phyloP scores from a whole-genome alignment of 2,888 invertebrate species.

The Drosophila pegasa region DNA sequence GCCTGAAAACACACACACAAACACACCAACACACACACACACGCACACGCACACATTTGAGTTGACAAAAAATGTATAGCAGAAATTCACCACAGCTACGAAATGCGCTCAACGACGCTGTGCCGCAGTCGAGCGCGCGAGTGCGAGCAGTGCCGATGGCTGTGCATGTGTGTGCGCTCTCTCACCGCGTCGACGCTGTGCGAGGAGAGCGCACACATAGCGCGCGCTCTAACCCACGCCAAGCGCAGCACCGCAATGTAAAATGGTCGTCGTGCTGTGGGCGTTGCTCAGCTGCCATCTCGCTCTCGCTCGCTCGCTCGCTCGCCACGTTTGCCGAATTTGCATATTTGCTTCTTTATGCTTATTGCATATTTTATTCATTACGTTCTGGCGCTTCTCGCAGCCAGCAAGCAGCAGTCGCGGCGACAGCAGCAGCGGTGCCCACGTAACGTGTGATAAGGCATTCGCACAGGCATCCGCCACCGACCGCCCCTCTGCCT shows the following conservation, averaged over 20 bases:
- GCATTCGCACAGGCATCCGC: slow-evolving; percentile 65
- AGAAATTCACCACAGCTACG: slow-evolving; percentile 67
- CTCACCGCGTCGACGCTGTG: slow-evolving; percentile 58
- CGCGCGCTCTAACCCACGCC: slow-evolving; percentile 43
- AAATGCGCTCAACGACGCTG: slow-evolving; percentile 32
- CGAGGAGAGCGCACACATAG: slow-evolving; percentile 28
- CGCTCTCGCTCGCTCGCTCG: slow-evolving; percentile 11
- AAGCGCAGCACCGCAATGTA: slow-evolving; percentile 53
- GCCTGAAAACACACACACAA: slow-evolving; percentile 4
- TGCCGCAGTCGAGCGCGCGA: slow-evolving; percentile 7
- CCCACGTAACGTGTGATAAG: slow-evolving; percentile 73
- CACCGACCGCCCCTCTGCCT: background rate
- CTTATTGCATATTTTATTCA: slow-evolving; percentile 80
- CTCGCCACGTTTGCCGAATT: slow-evolving; percentile 53
- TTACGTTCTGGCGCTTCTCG: slow-evolving; percentile 70
- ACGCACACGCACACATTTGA: slow-evolving; percentile 3
- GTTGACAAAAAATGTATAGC: slow-evolving; percentile 49
- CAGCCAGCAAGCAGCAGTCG: slow-evolving; percentile 33
- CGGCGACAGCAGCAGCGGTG: slow-evolving; percentile 10
- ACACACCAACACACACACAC: background rate
- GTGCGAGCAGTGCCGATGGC: slow-evolving; percentile 49
- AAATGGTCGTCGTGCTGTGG: slow-evolving; percentile 74
- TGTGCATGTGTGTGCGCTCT: slow-evolving; percentile 31
- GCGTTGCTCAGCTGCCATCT: slow-evolving; percentile 68
- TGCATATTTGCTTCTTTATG: slow-evolving; percentile 72